These are phyloP conservation scores for Thinocorus orbignyianus DNA, from an alignment of 2,113 vertebrate species.

Conservation along the genomic window DNA sequence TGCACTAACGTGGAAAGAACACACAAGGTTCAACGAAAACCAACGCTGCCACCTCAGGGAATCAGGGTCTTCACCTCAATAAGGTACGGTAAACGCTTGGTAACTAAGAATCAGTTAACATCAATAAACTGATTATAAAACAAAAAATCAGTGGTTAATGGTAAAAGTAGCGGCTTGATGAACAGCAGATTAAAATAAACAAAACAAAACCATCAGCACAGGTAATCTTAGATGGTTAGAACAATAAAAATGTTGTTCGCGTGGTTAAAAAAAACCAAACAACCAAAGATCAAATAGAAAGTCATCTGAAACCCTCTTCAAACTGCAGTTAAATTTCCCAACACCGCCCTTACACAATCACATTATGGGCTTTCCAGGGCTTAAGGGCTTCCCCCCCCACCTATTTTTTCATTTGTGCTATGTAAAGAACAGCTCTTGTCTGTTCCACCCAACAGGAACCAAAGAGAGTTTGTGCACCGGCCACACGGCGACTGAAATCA, in stretches of 20 bases:
- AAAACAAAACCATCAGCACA: not conserved
- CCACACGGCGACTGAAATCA: fast-evolving
- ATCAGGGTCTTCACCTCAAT: not conserved
- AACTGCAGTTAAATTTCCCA: not conserved
- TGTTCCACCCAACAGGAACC: not conserved
- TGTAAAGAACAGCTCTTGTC: not conserved
- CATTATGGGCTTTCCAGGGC: not conserved
- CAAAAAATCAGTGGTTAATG: fast-evolving
- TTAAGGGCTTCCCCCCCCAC: not conserved
- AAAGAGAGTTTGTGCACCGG: not conserved
- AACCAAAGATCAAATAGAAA: not conserved
- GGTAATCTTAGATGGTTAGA: not conserved
- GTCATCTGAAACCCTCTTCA: not conserved
- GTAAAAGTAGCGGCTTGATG: not conserved
- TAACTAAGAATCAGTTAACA: not conserved
- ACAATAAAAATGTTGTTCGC: not conserved
- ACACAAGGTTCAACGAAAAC: fast-evolving
- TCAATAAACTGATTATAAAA: not conserved
- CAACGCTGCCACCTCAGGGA: not conserved
- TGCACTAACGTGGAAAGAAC: fast-evolving
- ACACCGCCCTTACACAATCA: not conserved
- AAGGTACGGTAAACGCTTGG: fast-evolving
- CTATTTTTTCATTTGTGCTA: not conserved
- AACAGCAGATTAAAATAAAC: not conserved
- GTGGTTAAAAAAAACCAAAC: not conserved